These are phyloP conservation scores for Ormyrus pomaceus DNA, from an alignment of 2,888 invertebrate genomes.

Conservation along the genomic window DNA sequence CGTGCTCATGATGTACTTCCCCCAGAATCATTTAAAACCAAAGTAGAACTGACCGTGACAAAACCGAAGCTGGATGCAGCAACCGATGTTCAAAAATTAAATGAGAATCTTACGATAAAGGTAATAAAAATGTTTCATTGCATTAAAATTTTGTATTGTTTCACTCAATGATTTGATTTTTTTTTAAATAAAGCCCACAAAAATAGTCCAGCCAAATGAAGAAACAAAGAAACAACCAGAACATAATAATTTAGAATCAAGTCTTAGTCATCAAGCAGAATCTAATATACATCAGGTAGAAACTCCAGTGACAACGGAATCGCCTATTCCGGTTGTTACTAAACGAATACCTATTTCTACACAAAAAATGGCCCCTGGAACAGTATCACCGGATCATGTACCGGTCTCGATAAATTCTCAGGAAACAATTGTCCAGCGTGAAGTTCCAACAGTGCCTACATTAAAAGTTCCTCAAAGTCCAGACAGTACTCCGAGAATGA, in stretches of 20 bases:
- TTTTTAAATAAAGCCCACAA: conserved; percentile 53
- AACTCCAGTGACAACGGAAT: conserved; percentile 3
- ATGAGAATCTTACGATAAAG: conserved; percentile 40
- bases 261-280: conserved; percentile 24
- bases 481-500: conserved; percentile 27
- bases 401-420: conserved; percentile 12
- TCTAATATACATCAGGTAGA: conserved; percentile 31
- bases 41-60: conserved; percentile 38
- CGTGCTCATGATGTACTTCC: background rate
- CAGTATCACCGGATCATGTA: conserved; percentile 7
- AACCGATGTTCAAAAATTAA: conserved; percentile 22
- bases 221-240: conserved; percentile 36
- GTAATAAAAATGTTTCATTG: conserved; percentile 20
- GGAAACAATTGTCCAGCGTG: background rate
- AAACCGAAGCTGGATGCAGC: conserved; percentile 44
- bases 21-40: conserved; percentile 32
- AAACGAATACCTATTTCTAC: conserved; percentile 16
- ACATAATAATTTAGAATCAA: conserved; percentile 38
- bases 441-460: background rate
- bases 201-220: conserved; percentile 26
- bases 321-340: conserved; percentile 3
- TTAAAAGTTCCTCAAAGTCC: conserved; percentile 11
- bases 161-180: background rate
- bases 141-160: background rate
- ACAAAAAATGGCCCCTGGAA: conserved; percentile 28